These are phyloP conservation scores for Nymphalis io DNA, from an alignment of 1,140 invertebrate species.

Conservation along the genomic window DNA sequence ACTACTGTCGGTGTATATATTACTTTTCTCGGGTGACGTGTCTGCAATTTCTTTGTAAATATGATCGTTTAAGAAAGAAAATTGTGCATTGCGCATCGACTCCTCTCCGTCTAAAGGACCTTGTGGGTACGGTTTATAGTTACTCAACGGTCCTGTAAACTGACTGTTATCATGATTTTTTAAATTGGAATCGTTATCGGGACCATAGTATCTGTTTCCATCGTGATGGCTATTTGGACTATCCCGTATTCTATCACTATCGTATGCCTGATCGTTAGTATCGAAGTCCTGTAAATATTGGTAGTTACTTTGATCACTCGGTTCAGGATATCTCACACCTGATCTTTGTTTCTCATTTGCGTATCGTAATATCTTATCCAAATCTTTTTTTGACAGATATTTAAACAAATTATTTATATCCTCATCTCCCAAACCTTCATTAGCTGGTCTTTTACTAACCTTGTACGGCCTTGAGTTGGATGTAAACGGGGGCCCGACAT, in stretches of 20 bases:
- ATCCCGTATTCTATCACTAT: not conserved
- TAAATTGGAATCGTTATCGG: conserved; percentile 4
- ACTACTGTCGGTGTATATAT: conserved; percentile 44
- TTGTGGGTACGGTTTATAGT: conserved; percentile 13
- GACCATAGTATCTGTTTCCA: not conserved
- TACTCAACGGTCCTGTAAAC: conserved; percentile 10
- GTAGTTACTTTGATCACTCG: conserved; percentile 16
- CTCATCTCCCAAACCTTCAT: conserved; percentile 61
- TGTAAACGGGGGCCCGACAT: conserved; percentile 41
- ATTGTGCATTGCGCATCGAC: conserved; percentile 35
- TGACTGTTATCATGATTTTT: not conserved
- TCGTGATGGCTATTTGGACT: not conserved
- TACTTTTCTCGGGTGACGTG: conserved; percentile 15
- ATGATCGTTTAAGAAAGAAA: conserved; percentile 44
- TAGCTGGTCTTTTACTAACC: conserved; percentile 62
- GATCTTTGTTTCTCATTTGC: conserved; percentile 53
- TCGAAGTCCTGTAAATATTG: conserved; percentile 15
- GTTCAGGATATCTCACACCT: conserved; percentile 18
- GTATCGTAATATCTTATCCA: conserved; percentile 64
- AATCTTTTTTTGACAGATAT: conserved; percentile 66
- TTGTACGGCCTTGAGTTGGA: conserved; percentile 49
- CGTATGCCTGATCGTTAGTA: conserved; percentile 1
- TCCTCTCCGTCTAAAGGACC: conserved; percentile 37
- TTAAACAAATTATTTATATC: conserved; percentile 64
- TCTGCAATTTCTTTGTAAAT: conserved; percentile 46